These are phyloP conservation scores for Guaruba guarouba DNA, from an alignment of 2,113 vertebrate species.

Conservation along the genomic window DNA sequence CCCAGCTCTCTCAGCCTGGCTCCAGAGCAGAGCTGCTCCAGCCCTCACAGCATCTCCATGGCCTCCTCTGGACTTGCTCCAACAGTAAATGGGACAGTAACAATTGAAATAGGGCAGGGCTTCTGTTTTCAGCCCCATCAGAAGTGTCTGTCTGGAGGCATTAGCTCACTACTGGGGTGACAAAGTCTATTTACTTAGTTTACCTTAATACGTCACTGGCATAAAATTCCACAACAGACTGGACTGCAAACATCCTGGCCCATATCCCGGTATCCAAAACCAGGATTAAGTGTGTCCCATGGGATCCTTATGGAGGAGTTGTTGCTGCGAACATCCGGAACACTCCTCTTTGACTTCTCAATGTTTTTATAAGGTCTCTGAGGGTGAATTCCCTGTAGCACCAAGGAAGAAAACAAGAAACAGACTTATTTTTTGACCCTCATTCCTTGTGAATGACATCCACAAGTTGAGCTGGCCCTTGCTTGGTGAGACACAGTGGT, in stretches of 20 bases:
- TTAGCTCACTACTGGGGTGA: neutral
- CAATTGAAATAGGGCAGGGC: neutral
- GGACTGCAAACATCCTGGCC: neutral
- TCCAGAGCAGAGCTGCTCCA: neutral
- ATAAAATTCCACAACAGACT: neutral
- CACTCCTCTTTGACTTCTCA: neutral
- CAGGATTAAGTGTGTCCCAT: neutral
- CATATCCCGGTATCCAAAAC: neutral
- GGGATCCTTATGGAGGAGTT: neutral
- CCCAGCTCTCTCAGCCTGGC: neutral
- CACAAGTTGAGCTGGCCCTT: neutral
- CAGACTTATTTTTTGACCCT: neutral
- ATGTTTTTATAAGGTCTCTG: neutral
- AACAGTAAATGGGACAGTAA: neutral
- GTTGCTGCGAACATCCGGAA: neutral
- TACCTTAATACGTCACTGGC: neutral
- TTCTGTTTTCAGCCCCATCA: neutral
- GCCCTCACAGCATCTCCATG: neutral
- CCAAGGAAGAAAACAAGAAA: neutral
- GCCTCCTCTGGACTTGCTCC: neutral
- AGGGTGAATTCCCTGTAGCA: neutral
- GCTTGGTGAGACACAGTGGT: neutral
- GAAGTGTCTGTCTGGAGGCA: neutral
- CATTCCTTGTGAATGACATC: neutral
- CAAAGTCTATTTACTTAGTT: neutral